Evolutionary conservation across 2,888 invertebrate genomes (phyloP), one percentile per base, ranked within the genome.

Genomic region (Leptogaster cylindrica): DNA sequence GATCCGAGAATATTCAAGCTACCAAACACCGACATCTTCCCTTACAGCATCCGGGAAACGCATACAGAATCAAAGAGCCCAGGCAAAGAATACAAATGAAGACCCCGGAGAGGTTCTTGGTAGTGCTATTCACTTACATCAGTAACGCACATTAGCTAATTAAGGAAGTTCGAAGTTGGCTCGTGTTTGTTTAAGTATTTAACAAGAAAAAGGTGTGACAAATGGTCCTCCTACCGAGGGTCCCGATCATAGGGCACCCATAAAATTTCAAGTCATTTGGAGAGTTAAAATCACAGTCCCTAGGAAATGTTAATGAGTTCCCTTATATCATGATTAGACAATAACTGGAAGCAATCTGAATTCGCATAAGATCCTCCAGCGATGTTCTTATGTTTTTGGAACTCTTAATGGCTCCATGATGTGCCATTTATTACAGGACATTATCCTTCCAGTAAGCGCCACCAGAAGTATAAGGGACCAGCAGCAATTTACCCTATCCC

Each of bases 351-450:
- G 61, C 61, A 61, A 61, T 61, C 61, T 61, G 28, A 14, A 44
- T 27, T 44, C 18, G 18, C 28, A 61, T 44, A 61, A 61, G 61
- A 61, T 61, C 44, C 61, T 44, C 61, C 27, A 18, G n/a, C 14
- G 28, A 61, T 61, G 61, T 61, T 61, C 61, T 61, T 61, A 61
- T 44, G 61, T 61, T 61, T 44, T 44, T 61, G 61, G 44, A 61
- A 61, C 61, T 61, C 61, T 44, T 61, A 61, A 61, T 61, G 61
- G 61, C 27, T 44, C 61, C 61, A 61, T 61, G 61, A 61, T 61
- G 61, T 61, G 61, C 61, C 44, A 44, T 61, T 61, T 61, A 61
- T 61, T 61, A 61, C 41, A 28, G 61, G 61, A 61, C 61, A 61
- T 61, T 61, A 61, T 61, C 61, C 44, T 61, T 61, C 55, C 27